A percentile compares a stretch with the other conserved stretches of the same genome.
phyloP scores from a whole-genome alignment of 2,113 vertebrate genomes.

The Sminthopsis crassicaudata region DNA sequence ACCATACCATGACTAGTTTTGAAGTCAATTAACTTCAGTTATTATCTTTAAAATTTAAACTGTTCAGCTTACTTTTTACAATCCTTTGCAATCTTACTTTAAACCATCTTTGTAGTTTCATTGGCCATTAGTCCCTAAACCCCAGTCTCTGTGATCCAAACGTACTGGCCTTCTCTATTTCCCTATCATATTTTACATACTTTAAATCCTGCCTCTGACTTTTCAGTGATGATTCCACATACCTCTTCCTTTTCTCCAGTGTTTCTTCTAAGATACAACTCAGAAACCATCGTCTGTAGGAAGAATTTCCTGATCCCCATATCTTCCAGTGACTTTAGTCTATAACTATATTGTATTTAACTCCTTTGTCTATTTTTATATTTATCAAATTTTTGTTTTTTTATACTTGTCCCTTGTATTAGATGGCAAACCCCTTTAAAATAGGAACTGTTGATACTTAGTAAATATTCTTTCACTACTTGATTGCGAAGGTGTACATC shows the following conservation, averaged over 20 bases:
- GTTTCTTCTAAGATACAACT: too few species aligned
- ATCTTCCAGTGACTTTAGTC: too few species aligned
- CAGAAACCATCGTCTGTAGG: too few species aligned
- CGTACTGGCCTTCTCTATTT: too few species aligned
- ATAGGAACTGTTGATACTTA: background rate
- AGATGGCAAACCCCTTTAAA: background rate
- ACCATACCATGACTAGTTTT: background rate
- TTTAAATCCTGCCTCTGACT: too few species aligned
- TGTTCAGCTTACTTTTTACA: background rate
- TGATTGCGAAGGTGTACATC: background rate
- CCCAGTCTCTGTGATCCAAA: too few species aligned
- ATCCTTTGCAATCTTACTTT: background rate
- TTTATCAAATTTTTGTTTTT: background rate
- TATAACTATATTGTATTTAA: background rate
- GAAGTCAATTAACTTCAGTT: background rate
- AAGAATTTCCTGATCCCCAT: too few species aligned
- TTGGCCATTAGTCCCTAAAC: too few species aligned
- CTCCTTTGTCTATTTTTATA: background rate
- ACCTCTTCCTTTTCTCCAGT: too few species aligned
- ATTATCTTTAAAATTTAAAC: background rate
- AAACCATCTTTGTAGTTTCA: background rate
- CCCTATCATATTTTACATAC: too few species aligned
- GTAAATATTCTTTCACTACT: background rate
- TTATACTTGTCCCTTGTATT: background rate
- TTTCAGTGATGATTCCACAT: too few species aligned